Evolutionary conservation across 2,888 invertebrate species (phyloP), one percentile per base, ranked within the genome.

Genomic region (Folsomia candida): DNA sequence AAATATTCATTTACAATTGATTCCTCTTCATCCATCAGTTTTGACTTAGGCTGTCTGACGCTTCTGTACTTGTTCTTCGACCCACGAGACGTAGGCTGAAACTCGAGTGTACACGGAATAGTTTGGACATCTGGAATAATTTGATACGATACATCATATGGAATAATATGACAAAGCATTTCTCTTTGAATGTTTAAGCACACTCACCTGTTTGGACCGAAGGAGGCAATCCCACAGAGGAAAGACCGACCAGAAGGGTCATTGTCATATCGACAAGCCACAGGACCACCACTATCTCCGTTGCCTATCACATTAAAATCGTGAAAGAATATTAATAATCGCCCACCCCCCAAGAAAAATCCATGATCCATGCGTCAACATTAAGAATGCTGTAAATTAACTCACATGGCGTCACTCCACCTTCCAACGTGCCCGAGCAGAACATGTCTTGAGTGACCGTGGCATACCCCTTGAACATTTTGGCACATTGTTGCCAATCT

Each of bases 91-190:
- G 26, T 72, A 72, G 1, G 69, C 62, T 1, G 72, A 69, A 25
- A 72, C 72, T 29, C 72, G 62, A 2, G 72, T 72, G 57, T 72
- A 72, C n/a, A 72, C 72, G 27, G 69, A 69, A 37, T 72, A 72
- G 27, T 72, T 72, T 26, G 72, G 70, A 70, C 73, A 73, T n/a
- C 70, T n/a, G n/a, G n/a, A n/a, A n/a, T n/a, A n/a, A n/a, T n/a
- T n/a, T n/a, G n/a, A n/a, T n/a, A n/a, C n/a, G n/a, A n/a, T n/a
- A n/a, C n/a, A n/a, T n/a, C n/a, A n/a, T n/a, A n/a, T n/a, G n/a
- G n/a, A n/a, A n/a, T n/a, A n/a, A n/a, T n/a, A n/a, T n/a, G n/a
- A n/a, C n/a, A n/a, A n/a, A n/a, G n/a, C n/a, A n/a, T n/a, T n/a
- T n/a, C n/a, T n/a, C n/a, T n/a, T n/a, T n/a, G n/a, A n/a, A n/a